These are phyloP conservation scores for Propithecus coquereli DNA, from an alignment of 2,113 vertebrate species.

Conservation along the genomic window DNA sequence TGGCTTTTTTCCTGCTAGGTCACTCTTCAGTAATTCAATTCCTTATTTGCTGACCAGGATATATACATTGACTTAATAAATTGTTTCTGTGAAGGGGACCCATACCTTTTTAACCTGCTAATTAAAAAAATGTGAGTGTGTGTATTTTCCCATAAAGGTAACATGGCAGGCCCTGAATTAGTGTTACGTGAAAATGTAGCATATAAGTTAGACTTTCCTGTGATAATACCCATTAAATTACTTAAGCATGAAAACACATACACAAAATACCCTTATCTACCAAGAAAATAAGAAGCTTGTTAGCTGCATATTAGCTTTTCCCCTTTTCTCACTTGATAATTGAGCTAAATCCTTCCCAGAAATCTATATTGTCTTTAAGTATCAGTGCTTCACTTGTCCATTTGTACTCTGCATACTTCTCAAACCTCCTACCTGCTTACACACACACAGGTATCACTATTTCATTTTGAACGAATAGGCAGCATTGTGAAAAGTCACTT, in stretches of 20 bases:
- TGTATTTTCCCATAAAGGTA: background rate
- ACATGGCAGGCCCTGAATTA: background rate
- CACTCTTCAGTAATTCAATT: background rate
- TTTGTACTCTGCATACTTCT: background rate
- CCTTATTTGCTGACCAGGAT: background rate
- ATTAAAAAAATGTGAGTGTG: background rate
- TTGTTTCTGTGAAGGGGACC: conserved; percentile 20
- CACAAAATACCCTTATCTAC: background rate
- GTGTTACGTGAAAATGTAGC: background rate
- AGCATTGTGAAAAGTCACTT: background rate
- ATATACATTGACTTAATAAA: background rate
- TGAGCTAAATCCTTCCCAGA: background rate
- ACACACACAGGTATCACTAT: background rate
- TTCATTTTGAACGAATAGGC: conserved; percentile 23
- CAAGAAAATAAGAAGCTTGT: conserved; percentile 1
- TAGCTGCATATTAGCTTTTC: background rate
- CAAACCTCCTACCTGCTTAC: background rate
- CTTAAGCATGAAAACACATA: background rate
- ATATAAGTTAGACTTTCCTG: background rate
- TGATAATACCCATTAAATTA: background rate
- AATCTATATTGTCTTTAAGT: background rate
- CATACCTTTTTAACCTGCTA: background rate
- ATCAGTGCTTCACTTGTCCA: background rate
- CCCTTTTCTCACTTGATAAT: background rate
- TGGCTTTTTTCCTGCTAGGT: conserved; percentile 39